These are phyloP conservation scores for Tokudaia muenninki DNA, from an alignment of 2,797 vertebrate species.

Conservation along the genomic window DNA sequence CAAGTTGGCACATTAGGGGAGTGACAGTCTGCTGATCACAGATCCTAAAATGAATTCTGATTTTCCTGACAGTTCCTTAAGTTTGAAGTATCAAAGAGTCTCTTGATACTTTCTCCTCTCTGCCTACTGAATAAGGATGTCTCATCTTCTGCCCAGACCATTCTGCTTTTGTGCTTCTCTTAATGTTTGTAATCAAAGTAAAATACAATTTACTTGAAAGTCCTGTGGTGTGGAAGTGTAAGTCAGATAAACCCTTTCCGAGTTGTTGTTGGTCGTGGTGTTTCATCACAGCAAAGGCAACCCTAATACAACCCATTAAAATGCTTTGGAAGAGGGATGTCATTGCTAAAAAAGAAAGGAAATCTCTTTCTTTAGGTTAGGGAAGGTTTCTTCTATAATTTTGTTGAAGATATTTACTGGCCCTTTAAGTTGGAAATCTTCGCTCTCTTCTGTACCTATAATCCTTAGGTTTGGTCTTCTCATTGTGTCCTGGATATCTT, in stretches of 20 bases:
- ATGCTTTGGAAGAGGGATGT: background rate
- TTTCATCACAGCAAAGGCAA: background rate
- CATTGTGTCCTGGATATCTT: no score
- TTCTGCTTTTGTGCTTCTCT: background rate
- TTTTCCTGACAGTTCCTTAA: background rate
- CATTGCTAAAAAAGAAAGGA: background rate
- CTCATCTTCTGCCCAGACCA: background rate
- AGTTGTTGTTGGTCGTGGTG: background rate
- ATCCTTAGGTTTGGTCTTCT: no score
- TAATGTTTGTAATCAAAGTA: background rate
- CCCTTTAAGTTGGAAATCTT: no score
- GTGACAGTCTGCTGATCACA: background rate
- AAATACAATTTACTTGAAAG: background rate
- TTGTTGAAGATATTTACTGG: no score
- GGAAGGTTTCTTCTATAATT: no score
- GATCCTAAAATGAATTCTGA: background rate
- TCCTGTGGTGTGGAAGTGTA: no score
- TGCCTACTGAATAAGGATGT: background rate
- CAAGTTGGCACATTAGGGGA: background rate
- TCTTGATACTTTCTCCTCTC: background rate
- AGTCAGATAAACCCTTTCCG: background rate
- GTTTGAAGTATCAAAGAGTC: background rate
- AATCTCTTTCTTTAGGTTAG: no score
- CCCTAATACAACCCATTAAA: background rate
- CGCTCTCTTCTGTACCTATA: no score